A percentile compares a stretch with the other conserved stretches of the same genome.
Conservation (phyloP, 2,113 vertebrate species). For the Dermatemys mawii region DNA sequence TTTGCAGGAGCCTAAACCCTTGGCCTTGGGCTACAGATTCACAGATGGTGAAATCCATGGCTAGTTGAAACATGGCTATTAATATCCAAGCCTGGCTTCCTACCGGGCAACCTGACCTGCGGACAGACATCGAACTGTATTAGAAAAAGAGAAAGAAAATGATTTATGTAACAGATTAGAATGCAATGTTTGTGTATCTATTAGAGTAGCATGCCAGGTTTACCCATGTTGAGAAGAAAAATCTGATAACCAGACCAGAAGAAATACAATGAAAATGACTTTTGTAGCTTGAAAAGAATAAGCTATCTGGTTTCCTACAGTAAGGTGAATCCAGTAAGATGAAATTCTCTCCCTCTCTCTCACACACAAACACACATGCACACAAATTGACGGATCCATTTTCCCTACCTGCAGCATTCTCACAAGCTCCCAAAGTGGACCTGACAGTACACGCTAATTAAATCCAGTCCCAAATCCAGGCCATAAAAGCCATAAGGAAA, state of each 20-base stretch:
- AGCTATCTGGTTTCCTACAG: background rate
- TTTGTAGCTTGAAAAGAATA: background rate
- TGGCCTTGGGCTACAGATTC: conserved; percentile 65
- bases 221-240: background rate
- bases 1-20: conserved; percentile 53
- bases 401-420: background rate
- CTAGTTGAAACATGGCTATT: conserved; percentile 85
- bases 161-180: background rate
- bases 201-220: background rate
- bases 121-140: conserved; percentile 38
- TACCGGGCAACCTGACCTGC: conserved; percentile 79
- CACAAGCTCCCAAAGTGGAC: background rate
- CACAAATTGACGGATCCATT: background rate
- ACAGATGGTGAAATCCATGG: conserved; percentile 78
- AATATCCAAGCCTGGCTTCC: conserved; percentile 85
- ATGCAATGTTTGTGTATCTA: background rate
- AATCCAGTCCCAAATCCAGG: background rate
- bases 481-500: background rate
- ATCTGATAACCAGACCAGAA: background rate
- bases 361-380: too few species aligned
- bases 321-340: background rate
- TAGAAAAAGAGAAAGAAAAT: background rate
- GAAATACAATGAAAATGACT: background rate
- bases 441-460: background rate
- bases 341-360: background rate